These are phyloP conservation scores for Mallotus villosus DNA, from an alignment of 2,797 vertebrate genomes.

Conservation along the genomic window DNA sequence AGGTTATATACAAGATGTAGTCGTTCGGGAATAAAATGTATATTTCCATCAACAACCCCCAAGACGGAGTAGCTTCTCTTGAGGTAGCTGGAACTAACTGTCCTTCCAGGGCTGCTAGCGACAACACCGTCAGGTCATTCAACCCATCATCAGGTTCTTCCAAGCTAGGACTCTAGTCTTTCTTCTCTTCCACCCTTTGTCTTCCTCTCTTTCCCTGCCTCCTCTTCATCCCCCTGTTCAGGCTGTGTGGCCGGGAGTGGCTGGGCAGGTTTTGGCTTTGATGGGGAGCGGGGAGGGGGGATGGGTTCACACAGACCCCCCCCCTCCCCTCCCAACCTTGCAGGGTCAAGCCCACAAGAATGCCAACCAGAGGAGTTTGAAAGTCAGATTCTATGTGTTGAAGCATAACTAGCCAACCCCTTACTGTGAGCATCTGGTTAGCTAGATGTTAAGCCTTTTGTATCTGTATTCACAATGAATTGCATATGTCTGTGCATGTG, in stretches of 20 bases:
- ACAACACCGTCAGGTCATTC: not conserved
- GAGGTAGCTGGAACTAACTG: not conserved
- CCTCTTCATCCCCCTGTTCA: conserved; percentile 28
- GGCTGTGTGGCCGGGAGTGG: conserved; percentile 46
- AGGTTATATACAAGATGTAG: no score
- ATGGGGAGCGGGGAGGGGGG: no score
- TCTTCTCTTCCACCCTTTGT: conserved; percentile 13
- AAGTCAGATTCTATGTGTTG: not conserved
- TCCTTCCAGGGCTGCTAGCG: not conserved
- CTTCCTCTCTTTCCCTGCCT: conserved; percentile 44
- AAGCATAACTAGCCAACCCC: not conserved
- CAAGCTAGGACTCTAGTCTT: conserved; percentile 40
- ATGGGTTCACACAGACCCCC: not conserved
- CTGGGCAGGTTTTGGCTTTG: conserved; percentile 33
- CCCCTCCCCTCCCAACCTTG: not conserved
- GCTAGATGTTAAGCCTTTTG: not conserved
- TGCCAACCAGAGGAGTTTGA: not conserved
- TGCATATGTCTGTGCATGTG: no score
- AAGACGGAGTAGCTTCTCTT: no score
- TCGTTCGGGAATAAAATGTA: not conserved
- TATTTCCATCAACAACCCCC: not conserved
- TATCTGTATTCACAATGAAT: not conserved
- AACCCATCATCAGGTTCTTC: conserved; percentile 50
- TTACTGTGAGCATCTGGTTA: not conserved
- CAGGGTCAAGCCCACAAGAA: not conserved